Conservation (phyloP, 2,888 invertebrate genomes). For the Aphelenchoides bicaudatus region DNA sequence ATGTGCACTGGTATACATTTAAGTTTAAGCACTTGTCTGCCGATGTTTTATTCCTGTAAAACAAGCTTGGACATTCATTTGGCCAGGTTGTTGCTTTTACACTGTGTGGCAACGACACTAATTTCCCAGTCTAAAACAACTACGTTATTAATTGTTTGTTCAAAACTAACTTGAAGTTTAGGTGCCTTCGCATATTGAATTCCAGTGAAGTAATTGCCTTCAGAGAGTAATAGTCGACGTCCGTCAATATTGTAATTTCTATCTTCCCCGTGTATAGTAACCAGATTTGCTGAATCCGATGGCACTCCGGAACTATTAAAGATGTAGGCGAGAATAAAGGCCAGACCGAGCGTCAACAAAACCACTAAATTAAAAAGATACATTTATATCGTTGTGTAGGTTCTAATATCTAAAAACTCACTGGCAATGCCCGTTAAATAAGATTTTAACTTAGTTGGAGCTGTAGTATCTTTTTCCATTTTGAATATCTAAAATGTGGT, state of each 20-base stretch:
- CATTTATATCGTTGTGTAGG: no score
- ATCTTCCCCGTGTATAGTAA: not conserved
- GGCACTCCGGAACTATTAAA: no score
- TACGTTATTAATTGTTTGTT: not conserved
- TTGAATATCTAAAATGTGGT: no score
- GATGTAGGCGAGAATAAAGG: no score
- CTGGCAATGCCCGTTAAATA: no score
- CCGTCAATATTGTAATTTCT: not conserved
- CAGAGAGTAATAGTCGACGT: not conserved
- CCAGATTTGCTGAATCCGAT: not conserved
- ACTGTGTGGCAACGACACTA: not conserved
- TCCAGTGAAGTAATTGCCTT: constrained; percentile 3
- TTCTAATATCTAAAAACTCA: no score
- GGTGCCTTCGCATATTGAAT: not conserved
- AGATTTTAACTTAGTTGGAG: no score
- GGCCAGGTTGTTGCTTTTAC: constrained; percentile 2
- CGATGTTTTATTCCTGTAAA: no score
- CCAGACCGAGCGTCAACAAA: no score
- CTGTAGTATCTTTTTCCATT: no score
- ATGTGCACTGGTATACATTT: not conserved
- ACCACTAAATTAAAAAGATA: no score
- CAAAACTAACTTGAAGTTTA: not conserved
- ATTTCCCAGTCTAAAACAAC: not conserved
- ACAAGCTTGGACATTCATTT: not conserved
- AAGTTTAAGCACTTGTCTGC: not conserved